phyloP scores from a whole-genome alignment of 2,113 vertebrate species.

The Scortum barcoo region DNA sequence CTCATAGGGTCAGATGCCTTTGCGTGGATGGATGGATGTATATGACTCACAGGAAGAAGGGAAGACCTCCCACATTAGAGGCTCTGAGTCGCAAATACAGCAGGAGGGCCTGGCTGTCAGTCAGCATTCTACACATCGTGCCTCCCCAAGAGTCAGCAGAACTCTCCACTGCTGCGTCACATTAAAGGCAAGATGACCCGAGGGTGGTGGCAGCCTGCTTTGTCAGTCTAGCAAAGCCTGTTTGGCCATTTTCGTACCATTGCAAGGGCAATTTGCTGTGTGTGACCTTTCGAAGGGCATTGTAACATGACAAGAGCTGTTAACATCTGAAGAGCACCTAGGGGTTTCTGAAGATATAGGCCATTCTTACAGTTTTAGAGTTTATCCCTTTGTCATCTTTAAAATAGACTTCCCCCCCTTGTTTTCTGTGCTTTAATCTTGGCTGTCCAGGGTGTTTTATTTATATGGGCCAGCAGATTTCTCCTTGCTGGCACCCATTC shows the following conservation, averaged over 20 bases:
- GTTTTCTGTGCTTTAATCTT: slow-evolving; percentile 32
- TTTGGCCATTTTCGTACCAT: slow-evolving; percentile 70
- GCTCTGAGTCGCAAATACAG: slow-evolving; percentile 30
- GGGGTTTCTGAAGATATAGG: slow-evolving; percentile 65
- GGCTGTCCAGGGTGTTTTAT: slow-evolving; percentile 4
- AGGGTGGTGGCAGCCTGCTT: slow-evolving; percentile 67
- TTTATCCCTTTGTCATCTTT: slow-evolving; percentile 57
- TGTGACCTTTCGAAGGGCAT: slow-evolving; percentile 79
- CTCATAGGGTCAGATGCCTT: slow-evolving; percentile 44
- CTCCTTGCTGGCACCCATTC: slow-evolving; percentile 7
- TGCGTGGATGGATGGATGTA: slow-evolving; percentile 44
- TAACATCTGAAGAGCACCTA: slow-evolving; percentile 69
- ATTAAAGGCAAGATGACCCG: slow-evolving; percentile 66
- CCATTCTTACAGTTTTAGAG: slow-evolving; percentile 62
- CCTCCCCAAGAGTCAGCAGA: slow-evolving; percentile 73
- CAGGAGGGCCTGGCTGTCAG: slow-evolving; percentile 51
- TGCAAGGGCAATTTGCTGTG: slow-evolving; percentile 75
- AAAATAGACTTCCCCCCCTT: slow-evolving; percentile 15
- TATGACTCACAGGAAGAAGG: slow-evolving; percentile 60
- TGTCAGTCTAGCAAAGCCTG: slow-evolving; percentile 75
- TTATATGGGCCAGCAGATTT: not conserved
- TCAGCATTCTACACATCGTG: slow-evolving; percentile 59
- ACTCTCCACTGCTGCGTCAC: slow-evolving; percentile 71
- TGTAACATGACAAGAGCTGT: slow-evolving; percentile 79
- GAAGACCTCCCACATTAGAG: slow-evolving; percentile 50